These are phyloP conservation scores for Drosophila tanythrix DNA, from an alignment of 2,888 invertebrate genomes.

Conservation along the genomic window DNA sequence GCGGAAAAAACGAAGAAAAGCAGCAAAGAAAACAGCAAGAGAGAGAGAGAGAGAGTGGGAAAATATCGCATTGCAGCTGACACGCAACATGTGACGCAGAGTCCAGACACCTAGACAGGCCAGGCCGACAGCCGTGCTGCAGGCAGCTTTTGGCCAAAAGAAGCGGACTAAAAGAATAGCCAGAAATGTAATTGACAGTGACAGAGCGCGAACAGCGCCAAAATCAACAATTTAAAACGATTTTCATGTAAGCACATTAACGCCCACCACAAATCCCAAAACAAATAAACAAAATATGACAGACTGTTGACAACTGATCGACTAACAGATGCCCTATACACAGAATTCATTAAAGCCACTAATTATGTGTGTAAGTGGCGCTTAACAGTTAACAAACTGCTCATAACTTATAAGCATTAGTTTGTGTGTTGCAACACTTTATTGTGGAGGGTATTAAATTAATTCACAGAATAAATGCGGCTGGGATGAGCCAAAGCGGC, in stretches of 20 bases:
- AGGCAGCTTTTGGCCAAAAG: conserved; percentile 45
- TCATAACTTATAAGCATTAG: background rate
- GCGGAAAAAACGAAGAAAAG: conserved; percentile 61
- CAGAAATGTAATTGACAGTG: conserved; percentile 71
- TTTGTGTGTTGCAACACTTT: background rate
- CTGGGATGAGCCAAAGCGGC: conserved; percentile 4
- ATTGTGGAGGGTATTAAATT: background rate
- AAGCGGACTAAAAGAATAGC: background rate
- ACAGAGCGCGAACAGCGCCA: conserved; percentile 64
- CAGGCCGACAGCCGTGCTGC: conserved; percentile 29
- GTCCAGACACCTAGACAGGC: conserved; percentile 17
- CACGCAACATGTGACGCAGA: conserved; percentile 65
- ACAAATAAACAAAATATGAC: conserved; percentile 37
- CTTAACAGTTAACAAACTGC: background rate
- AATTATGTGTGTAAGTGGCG: background rate
- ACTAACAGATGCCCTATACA: background rate
- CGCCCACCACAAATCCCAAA: conserved; percentile 28
- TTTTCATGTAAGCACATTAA: conserved; percentile 74
- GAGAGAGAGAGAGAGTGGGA: conserved; percentile 23
- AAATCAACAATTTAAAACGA: conserved; percentile 77
- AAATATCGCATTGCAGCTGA: conserved; percentile 51
- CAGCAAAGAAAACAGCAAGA: background rate
- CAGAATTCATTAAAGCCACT: background rate
- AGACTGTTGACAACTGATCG: accelerated
- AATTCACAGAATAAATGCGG: background rate